phyloP scores from a whole-genome alignment of 2,888 invertebrate species.

The Choreutis nemorana region DNA sequence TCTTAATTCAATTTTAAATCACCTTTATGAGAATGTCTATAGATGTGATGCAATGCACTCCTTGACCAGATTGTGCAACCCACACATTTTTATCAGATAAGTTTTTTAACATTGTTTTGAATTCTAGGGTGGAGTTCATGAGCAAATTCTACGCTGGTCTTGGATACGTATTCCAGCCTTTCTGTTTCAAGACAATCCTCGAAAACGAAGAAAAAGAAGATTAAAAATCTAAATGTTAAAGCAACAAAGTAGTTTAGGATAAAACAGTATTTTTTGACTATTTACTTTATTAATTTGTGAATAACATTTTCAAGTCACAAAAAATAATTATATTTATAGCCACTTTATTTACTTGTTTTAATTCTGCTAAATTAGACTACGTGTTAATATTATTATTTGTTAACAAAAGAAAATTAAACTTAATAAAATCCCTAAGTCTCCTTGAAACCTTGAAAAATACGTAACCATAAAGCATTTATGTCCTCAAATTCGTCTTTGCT shows the following conservation, averaged over 20 bases:
- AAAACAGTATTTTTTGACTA: constrained; percentile 1
- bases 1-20: no score
- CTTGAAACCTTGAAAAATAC: no score
- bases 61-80: no score
- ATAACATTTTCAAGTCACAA: constrained; percentile 1
- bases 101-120: constrained; percentile 1
- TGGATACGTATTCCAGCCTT: constrained; percentile 85
- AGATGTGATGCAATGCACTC: no score
- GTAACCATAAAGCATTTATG: constrained; percentile 30
- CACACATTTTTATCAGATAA: no score
- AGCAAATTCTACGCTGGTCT: constrained; percentile 90
- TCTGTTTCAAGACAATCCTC: constrained; percentile 82
- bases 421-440: no score
- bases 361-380: no score
- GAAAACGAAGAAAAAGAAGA: constrained; percentile 58
- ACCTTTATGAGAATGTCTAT: no score
- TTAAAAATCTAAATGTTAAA: constrained; percentile 18
- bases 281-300: no score
- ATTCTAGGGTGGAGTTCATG: constrained; percentile 92
- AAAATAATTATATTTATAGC: no score
- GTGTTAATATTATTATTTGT: no score
- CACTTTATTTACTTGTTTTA: no score
- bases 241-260: constrained; percentile 5
- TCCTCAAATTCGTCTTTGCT: constrained; percentile 77
- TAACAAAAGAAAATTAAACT: constrained; percentile 2